These are phyloP conservation scores for Endotricha flammealis DNA, from an alignment of 2,888 invertebrate genomes.

Conservation along the genomic window DNA sequence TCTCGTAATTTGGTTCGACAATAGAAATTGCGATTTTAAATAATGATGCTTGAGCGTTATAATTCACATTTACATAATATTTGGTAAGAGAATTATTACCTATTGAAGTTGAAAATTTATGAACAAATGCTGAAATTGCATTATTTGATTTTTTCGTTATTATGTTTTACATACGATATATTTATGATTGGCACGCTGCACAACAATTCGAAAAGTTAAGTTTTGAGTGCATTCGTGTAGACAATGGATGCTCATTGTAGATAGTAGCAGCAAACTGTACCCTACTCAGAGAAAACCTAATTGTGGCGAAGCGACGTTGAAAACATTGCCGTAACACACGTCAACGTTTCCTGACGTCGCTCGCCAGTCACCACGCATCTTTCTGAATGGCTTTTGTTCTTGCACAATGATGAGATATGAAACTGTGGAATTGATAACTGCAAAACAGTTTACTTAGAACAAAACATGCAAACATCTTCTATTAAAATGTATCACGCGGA, in stretches of 20 bases:
- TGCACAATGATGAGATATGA: constrained; percentile 47
- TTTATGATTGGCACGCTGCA: constrained; percentile 3
- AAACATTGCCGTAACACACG: constrained; percentile 67
- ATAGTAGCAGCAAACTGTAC: constrained; percentile 58
- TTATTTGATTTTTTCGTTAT: not conserved
- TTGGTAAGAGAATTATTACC: not conserved
- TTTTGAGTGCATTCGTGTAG: constrained; percentile 41
- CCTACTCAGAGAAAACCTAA: constrained; percentile 66
- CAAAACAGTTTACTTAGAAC: constrained; percentile 7
- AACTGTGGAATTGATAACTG: constrained; percentile 16
- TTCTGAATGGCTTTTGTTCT: constrained; percentile 74
- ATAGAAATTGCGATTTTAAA: constrained; percentile 45
- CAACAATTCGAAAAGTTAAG: constrained; percentile 31
- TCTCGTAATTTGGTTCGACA: constrained; percentile 50
- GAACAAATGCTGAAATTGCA: not conserved
- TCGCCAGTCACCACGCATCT: constrained; percentile 51
- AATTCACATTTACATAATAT: constrained; percentile 36
- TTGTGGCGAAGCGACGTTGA: constrained; percentile 53
- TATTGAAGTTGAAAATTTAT: not conserved
- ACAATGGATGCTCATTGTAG: constrained; percentile 47
- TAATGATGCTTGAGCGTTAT: constrained; percentile 42
- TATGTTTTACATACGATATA: not conserved
- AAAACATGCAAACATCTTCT: not conserved
- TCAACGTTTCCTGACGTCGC: constrained; percentile 55
- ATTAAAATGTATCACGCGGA: constrained; percentile 5